phyloP scores from a whole-genome alignment of 2,797 vertebrate species.

The Acipenser oxyrinchus region DNA sequence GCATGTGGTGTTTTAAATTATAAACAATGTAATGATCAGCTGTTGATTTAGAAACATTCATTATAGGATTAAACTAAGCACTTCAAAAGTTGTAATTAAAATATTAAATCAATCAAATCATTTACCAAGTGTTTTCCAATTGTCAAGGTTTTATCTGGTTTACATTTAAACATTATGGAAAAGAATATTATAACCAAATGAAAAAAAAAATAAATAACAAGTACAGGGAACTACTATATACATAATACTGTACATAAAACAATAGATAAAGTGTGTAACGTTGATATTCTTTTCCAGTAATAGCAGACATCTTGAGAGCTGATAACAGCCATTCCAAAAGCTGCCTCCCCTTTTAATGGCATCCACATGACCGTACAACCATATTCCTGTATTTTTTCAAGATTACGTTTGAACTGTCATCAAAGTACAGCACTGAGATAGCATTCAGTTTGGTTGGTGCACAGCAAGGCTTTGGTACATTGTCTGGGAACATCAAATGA shows the following conservation, averaged over 20 bases:
- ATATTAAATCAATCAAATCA: constrained; percentile 1
- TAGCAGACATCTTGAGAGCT: constrained; percentile 37
- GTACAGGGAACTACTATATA: constrained; percentile 77
- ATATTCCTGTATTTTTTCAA: constrained; percentile 99
- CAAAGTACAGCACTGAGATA: constrained; percentile 98
- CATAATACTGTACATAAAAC: constrained; percentile 88
- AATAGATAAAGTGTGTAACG: constrained; percentile 52
- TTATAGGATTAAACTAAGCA: background rate
- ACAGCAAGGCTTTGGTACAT: constrained; percentile 97
- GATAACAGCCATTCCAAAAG: constrained; percentile 1
- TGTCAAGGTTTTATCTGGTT: constrained; percentile 20
- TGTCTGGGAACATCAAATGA: constrained; percentile 98
- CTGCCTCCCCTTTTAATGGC: constrained; percentile 65
- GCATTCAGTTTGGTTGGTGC: constrained; percentile 97
- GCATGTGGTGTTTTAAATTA: no score
- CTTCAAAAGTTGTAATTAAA: background rate
- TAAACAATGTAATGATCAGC: background rate
- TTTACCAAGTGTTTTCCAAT: constrained; percentile 34
- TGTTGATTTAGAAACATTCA: background rate
- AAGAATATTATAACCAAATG: constrained; percentile 48
- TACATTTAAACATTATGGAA: background rate
- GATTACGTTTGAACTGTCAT: constrained; percentile 98
- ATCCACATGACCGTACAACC: constrained; percentile 96
- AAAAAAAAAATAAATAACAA: constrained; percentile 85
- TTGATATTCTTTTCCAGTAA: constrained; percentile 49